Base-by-base conservation (phyloP, 2,888 invertebrate species). In the Trissolcus japonicus region DNA sequence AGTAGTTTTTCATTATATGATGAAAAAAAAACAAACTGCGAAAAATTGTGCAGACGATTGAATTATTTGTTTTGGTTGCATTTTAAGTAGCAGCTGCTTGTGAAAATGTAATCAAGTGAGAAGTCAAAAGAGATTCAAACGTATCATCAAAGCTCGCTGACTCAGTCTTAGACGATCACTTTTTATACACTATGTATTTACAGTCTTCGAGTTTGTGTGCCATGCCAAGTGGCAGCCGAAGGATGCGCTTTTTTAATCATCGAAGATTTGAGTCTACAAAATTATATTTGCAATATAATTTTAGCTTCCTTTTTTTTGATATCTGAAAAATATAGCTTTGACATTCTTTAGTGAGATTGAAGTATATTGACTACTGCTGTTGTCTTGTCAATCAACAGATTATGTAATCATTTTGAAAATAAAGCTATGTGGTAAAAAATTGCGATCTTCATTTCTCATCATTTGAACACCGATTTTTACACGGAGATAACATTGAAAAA, bases 151-250 rank as follows among this genome's bases (percentile, higher is more conserved):
- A 55, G 67, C 63, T 59, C 21, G 57, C 55, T 54, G 55, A 54
- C 53, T 62, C 55, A 43, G 40, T 59, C 29, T 57, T 75, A 79
- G 68, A 77, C 71, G 75, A 79, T 78, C 60, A 76, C 74, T 65
- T 71, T 82, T 82, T 81, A 82, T 81, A 81, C 71, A 82, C 80
- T 76, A 69, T 76, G 69, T 75, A 76, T 76, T 43, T 82, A 81
- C 82, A 82, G 80, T 80, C 80, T 80, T 75, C 62, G 71, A 71
- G 77, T 40, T 16, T 29, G 21, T 59, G 21, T 50, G 50, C 68
- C 53, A 54, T 65, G 54, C 29, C 50, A 14, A 59, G 67, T 72
- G 69, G 74, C 74, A 66, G 74, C 74, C 57, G 69, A 63, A 59
- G 51, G 56, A 53, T 63, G 19, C 62, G 14, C 53, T 21, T 60